Evolutionary conservation across 2,113 vertebrate genomes (phyloP).

Genomic region (Lamprotornis superbus): DNA sequence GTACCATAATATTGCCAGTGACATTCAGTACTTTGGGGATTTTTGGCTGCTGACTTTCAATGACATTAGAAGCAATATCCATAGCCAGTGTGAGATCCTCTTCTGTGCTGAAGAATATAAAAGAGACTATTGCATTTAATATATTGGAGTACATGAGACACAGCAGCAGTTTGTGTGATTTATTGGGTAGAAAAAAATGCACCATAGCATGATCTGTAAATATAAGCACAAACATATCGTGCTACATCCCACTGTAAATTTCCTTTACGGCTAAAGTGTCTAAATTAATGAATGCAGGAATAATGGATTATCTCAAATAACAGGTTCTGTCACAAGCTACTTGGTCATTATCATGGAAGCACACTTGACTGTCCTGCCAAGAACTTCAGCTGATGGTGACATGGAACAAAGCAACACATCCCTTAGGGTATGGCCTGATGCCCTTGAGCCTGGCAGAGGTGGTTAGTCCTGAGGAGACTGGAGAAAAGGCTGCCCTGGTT

Average conservation of each 20-base stretch:
- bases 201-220: background rate
- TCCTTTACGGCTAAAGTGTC: background rate
- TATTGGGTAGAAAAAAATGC: background rate
- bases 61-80: constrained; percentile 42
- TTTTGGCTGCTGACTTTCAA: constrained; percentile 38
- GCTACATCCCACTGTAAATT: background rate
- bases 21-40: background rate
- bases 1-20: background rate
- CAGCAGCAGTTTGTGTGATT: constrained; percentile 20
- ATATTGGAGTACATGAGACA: background rate
- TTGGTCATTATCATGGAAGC: background rate
- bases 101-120: constrained; percentile 1
- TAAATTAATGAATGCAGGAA: constrained; percentile 1
- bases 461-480: background rate
- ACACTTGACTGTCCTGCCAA: background rate
- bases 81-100: background rate
- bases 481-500: background rate
- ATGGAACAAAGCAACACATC: background rate
- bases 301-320: background rate
- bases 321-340: background rate
- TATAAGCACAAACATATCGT: background rate
- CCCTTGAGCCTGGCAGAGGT: background rate
- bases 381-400: background rate
- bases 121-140: constrained; percentile 21
- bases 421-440: background rate